Base-by-base conservation (phyloP, 2,888 invertebrate species). In the Meghimatium bilineatum region DNA sequence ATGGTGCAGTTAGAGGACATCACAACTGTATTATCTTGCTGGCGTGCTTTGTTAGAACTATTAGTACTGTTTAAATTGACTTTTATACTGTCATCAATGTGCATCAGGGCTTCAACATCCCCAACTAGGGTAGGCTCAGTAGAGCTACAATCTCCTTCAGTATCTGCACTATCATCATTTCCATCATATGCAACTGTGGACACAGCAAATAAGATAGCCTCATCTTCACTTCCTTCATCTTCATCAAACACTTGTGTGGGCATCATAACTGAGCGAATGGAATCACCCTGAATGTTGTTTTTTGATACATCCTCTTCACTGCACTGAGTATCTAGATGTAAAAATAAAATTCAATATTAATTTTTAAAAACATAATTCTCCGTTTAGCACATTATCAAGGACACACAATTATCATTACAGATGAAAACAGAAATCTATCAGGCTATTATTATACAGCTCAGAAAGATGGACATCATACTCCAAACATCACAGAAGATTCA, bases 161-260 rank as follows among this genome's bases (percentile, higher is more conserved):
- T 60, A 10, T 34, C 60, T n/a, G 26, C 60, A 60, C 44, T 17
- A 5, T 66, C 75, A 60, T 75, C 66, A 17, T 75, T 66, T 1
- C 66, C 67, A 52, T 69, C 77, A 71, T 56, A 77, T 1, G 82
- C 77, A 52, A 82, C 23, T 17, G 82, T 82, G 34, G 82, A 74
- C 36, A 69, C 69, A 60, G 82, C 76, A 77, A 82, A 82, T 36
- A 82, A 71, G 23, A 38, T 71, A 44, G 36, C n/a, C 5, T 36
- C 71, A 36, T 77, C 77, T 20, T 56, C 17, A 26, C 69, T 52
- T n/a, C 44, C 56, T 12, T 69, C 71, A 60, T 77, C 82, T 12
- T 36, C 76, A 56, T 76, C 56, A 76, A 76, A 76, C 5, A 60
- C 76, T 60, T 76, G 76, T 32, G 56, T 76, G 20, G 76, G 32